phyloP scores from a whole-genome alignment of 2,888 invertebrate species.

The Zaprionus bogoriensis region DNA sequence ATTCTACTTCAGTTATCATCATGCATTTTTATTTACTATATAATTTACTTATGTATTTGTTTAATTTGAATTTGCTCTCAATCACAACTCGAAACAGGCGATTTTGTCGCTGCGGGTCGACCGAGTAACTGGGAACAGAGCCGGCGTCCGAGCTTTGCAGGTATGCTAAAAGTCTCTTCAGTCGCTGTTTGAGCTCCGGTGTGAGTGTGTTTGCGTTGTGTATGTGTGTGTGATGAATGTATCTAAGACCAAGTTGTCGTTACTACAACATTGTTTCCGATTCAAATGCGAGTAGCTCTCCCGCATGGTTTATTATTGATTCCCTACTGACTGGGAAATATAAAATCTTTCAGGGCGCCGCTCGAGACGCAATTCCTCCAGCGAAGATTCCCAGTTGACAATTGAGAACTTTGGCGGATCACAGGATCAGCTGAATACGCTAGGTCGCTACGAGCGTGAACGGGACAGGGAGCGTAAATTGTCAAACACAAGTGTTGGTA shows the following conservation, averaged over 20 bases:
- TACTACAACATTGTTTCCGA: neutral
- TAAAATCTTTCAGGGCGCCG: slow-evolving; percentile 85
- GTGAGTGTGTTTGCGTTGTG: slow-evolving; percentile 10
- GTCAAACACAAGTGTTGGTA: slow-evolving; percentile 81
- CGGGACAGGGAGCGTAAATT: slow-evolving; percentile 83
- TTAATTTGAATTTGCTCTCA: slow-evolving; percentile 42
- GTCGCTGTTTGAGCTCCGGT: slow-evolving; percentile 32
- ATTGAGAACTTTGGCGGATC: slow-evolving; percentile 97
- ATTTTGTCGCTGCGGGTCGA: slow-evolving; percentile 89
- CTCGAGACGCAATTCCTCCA: slow-evolving; percentile 91
- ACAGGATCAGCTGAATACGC: slow-evolving; percentile 93
- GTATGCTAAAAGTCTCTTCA: slow-evolving; percentile 77
- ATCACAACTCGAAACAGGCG: slow-evolving; percentile 67
- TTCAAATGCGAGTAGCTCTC: slow-evolving; percentile 17
- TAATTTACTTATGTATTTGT: slow-evolving; percentile 16
- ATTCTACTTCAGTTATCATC: slow-evolving; percentile 10
- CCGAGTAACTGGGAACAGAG: slow-evolving; percentile 93
- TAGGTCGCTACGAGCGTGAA: slow-evolving; percentile 89
- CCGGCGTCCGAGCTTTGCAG: slow-evolving; percentile 89
- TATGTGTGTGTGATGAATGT: slow-evolving; percentile 18
- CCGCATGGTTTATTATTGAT: too few relatives aligned
- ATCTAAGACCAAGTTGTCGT: slow-evolving; percentile 19
- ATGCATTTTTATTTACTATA: slow-evolving; percentile 7
- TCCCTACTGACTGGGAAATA: too few relatives aligned
- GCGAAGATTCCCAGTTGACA: slow-evolving; percentile 94